These are phyloP conservation scores for Noctua pronuba DNA, from an alignment of 2,888 invertebrate genomes.

Conservation along the genomic window DNA sequence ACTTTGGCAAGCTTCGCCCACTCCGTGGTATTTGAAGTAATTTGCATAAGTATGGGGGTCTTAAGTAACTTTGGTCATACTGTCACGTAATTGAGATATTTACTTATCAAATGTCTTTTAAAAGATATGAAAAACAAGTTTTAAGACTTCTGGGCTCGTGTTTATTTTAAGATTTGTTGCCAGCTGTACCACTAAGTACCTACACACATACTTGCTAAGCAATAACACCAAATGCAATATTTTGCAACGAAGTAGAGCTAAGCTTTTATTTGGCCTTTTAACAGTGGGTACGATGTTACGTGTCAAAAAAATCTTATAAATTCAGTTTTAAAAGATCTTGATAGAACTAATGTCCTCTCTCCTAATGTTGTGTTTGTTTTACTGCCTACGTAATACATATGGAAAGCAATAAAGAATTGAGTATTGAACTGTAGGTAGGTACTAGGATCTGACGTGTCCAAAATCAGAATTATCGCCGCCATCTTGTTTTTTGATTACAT, in stretches of 20 bases:
- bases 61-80: constrained; percentile 35
- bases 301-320: background rate
- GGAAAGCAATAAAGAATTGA: too few species aligned
- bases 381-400: too few species aligned
- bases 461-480: background rate
- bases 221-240: background rate
- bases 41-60: constrained; percentile 40
- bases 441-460: background rate
- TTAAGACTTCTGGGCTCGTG: constrained; percentile 4
- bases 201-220: background rate
- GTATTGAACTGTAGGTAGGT: background rate
- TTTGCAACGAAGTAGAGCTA: background rate
- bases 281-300: background rate
- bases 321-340: background rate
- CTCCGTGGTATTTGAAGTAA: constrained; percentile 37
- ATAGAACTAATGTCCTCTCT: too few species aligned
- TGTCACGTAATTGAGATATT: constrained; percentile 45
- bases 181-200: background rate
- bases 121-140: constrained; percentile 1
- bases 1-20: constrained; percentile 46
- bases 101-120: constrained; percentile 23
- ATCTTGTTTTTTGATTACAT: background rate
- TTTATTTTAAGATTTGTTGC: background rate
- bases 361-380: too few species aligned
- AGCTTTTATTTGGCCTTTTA: background rate